Conservation (phyloP, 1,140 invertebrate species). For the Drosophila oshimai region DNA sequence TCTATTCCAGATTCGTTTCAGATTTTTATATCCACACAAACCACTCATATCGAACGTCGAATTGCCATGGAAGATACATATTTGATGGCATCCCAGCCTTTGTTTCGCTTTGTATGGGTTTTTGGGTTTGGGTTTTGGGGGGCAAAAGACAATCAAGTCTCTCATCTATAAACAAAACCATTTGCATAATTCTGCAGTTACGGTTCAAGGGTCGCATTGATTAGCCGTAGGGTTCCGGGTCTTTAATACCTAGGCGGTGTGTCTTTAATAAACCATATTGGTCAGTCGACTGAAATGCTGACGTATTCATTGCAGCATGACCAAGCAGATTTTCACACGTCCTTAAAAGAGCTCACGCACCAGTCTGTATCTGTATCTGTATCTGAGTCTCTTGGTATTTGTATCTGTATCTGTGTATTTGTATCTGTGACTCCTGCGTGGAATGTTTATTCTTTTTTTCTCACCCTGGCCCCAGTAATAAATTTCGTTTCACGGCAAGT, state of each 20-base stretch:
- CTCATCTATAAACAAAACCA: slow-evolving; percentile 70
- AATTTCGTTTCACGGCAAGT: slow-evolving; percentile 71
- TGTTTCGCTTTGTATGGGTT: slow-evolving; percentile 20
- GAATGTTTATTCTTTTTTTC: slow-evolving; percentile 30
- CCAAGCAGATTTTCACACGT: slow-evolving; percentile 62
- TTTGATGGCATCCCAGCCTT: slow-evolving; percentile 39
- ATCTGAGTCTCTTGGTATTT: not conserved
- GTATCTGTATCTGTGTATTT: slow-evolving; percentile 4
- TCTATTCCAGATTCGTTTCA: slow-evolving; percentile 51
- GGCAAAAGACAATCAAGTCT: slow-evolving; percentile 58
- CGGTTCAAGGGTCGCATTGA: slow-evolving; percentile 36
- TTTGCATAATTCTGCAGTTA: slow-evolving; percentile 71
- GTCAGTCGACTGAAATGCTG: slow-evolving; percentile 41
- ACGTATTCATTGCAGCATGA: slow-evolving; percentile 59
- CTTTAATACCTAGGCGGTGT: slow-evolving; percentile 47
- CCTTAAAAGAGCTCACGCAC: slow-evolving; percentile 37
- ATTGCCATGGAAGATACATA: slow-evolving; percentile 18
- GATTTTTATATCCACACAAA: slow-evolving; percentile 61
- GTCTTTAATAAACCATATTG: slow-evolving; percentile 66
- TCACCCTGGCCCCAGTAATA: slow-evolving; percentile 43
- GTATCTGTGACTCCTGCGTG: slow-evolving; percentile 12
- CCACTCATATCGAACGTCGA: slow-evolving; percentile 17
- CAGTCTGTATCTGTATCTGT: slow-evolving; percentile 4
- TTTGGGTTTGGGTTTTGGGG: not conserved
- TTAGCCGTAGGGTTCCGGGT: slow-evolving; percentile 28